Evolutionary conservation across 2,888 invertebrate species (phyloP).

Genomic region (Hoplodrina ambigua): DNA sequence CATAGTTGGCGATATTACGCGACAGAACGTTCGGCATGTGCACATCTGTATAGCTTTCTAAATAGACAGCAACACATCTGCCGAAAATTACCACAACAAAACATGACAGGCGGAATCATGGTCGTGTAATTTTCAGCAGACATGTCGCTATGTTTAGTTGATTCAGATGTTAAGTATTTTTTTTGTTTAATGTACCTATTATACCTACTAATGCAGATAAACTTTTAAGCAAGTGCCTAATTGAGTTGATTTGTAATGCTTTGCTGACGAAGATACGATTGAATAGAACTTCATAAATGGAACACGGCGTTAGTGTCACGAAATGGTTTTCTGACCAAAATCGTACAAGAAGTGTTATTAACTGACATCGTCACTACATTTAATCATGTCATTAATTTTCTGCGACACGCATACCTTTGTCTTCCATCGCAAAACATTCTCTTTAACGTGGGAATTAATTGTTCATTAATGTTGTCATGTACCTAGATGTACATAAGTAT

Average conservation of each 20-base stretch:
- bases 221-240: conserved; percentile 1
- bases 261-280: conserved; percentile 15
- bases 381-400: conserved; percentile 45
- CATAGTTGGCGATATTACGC: no score
- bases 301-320: conserved; percentile 6
- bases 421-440: conserved; percentile 41
- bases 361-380: conserved; percentile 27
- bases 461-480: conserved; percentile 29
- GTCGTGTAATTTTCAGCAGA: no score
- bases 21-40: no score
- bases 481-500: conserved; percentile 3
- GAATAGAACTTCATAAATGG: conserved; percentile 23
- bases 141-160: no score
- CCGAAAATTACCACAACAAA: not conserved
- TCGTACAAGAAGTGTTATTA: conserved; percentile 25
- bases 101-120: no score
- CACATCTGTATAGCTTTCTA: no score
- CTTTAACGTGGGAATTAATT: conserved; percentile 57
- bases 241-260: conserved; percentile 7
- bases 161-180: no score
- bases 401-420: conserved; percentile 54
- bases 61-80: no score
- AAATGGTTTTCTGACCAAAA: conserved; percentile 51
- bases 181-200: no score
- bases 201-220: not conserved